Percentiles rank a stretch among this genome's conserved stretches.
Evolutionary conservation across 2,113 vertebrate genomes (phyloP).

Genomic region (Megaceryle maxima): DNA sequence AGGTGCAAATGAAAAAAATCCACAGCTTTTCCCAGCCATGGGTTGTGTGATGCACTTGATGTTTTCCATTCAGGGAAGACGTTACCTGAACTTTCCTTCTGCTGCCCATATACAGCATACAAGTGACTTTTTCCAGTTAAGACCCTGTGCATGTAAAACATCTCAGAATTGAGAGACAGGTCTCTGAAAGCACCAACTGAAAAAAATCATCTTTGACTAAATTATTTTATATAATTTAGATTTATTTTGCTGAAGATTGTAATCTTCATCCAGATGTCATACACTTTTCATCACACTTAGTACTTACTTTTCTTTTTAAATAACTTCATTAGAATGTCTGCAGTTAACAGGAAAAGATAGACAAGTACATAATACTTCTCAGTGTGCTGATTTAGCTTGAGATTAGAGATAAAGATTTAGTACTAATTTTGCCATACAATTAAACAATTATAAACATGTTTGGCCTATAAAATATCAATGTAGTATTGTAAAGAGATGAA

Average conservation of each 20-base stretch:
- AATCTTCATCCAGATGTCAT: not conserved
- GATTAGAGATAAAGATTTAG: not conserved
- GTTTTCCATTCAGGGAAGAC: not conserved
- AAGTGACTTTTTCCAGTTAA: not conserved
- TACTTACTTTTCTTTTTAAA: not conserved
- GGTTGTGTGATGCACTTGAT: not conserved
- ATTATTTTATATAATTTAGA: not conserved
- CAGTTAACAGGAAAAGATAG: not conserved
- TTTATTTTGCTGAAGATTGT: not conserved
- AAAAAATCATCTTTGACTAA: not conserved
- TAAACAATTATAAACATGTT: not conserved
- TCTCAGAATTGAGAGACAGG: not conserved
- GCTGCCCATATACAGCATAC: too few relatives aligned
- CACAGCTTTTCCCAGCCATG: not conserved
- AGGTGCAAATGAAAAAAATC: not conserved
- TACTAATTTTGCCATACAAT: not conserved
- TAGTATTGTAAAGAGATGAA: conserved; percentile 1
- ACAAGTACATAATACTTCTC: not conserved
- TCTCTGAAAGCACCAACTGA: not conserved
- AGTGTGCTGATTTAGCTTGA: not conserved
- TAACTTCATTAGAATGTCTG: not conserved
- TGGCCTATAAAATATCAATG: not conserved
- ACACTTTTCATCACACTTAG: not conserved
- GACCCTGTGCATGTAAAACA: not conserved
- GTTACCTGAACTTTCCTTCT: not conserved